A percentile compares a stretch with the other conserved stretches of the same genome.
Conservation (phyloP, 2,797 vertebrate species). For the Rhinoraja longicauda region DNA sequence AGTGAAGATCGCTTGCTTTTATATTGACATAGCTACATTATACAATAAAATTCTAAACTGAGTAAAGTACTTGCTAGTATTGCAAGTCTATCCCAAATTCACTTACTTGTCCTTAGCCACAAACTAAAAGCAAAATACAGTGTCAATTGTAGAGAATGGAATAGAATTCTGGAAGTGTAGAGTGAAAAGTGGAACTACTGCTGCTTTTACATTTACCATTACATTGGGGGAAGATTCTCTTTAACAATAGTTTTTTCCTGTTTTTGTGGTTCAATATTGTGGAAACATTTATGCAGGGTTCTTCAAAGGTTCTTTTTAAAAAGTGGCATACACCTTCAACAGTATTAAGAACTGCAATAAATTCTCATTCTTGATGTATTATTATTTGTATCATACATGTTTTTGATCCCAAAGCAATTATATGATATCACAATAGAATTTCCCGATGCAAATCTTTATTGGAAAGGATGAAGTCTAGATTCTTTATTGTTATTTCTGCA, state of each 20-base stretch:
- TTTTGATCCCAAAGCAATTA: neutral
- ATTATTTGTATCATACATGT: slow-evolving; percentile 21
- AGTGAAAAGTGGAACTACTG: too few relatives aligned
- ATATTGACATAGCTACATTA: neutral
- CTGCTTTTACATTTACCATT: too few relatives aligned
- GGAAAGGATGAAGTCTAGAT: neutral
- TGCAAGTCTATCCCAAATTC: neutral
- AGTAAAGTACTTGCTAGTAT: neutral
- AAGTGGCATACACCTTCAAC: neutral
- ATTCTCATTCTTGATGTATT: neutral
- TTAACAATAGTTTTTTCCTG: too few relatives aligned
- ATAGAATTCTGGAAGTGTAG: too few relatives aligned
- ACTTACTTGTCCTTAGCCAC: too few relatives aligned
- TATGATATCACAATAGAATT: neutral
- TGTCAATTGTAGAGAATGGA: too few relatives aligned
- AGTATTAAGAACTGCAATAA: slow-evolving; percentile 35
- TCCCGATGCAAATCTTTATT: slow-evolving; percentile 1
- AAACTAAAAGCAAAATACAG: too few relatives aligned
- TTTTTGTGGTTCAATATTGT: neutral
- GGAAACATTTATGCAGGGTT: neutral
- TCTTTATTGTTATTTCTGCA: neutral
- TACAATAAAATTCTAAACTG: neutral
- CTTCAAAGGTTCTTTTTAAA: neutral
- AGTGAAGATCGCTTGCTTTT: neutral
- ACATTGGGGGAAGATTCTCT: too few relatives aligned